Percentiles rank a stretch among this genome's conserved stretches.
Conservation (phyloP, 2,113 vertebrate species). For the Isichthys henryi region DNA sequence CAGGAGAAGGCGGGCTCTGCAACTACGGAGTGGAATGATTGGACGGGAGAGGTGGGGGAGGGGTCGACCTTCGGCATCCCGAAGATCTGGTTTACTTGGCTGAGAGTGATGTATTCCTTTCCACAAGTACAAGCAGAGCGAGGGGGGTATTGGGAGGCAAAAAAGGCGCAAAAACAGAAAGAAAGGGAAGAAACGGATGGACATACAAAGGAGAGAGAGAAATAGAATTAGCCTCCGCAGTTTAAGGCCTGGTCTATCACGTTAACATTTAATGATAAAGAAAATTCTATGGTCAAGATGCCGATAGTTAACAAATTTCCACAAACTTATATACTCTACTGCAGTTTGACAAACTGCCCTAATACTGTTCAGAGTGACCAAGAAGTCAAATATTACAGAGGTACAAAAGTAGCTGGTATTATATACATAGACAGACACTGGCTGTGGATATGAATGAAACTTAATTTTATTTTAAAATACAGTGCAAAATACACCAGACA, state of each 20-base stretch:
- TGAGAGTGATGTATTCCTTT: constrained; percentile 80
- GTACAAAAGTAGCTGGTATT: not conserved
- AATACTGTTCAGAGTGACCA: not conserved
- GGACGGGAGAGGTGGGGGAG: constrained; percentile 47
- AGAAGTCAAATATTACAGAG: not conserved
- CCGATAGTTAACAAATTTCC: not conserved
- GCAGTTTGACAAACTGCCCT: not conserved
- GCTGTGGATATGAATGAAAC: not conserved
- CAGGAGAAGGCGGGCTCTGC: constrained; percentile 52
- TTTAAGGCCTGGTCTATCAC: constrained; percentile 11
- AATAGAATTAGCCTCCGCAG: constrained; percentile 11
- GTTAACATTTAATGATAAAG: not conserved
- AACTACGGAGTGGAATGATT: constrained; percentile 57
- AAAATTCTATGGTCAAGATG: not conserved
- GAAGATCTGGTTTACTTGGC: constrained; percentile 78
- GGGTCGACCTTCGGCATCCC: constrained; percentile 52
- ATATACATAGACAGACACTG: not conserved
- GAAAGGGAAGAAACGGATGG: not conserved
- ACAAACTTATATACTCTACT: not conserved
- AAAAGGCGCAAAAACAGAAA: not conserved
- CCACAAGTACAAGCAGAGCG: constrained; percentile 8
- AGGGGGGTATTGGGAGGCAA: not conserved
- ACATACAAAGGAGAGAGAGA: constrained; percentile 6
- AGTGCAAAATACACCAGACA: not conserved
- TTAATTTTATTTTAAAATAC: not conserved